phyloP scores from a whole-genome alignment of 1,140 invertebrate genomes.

The Popillia japonica region DNA sequence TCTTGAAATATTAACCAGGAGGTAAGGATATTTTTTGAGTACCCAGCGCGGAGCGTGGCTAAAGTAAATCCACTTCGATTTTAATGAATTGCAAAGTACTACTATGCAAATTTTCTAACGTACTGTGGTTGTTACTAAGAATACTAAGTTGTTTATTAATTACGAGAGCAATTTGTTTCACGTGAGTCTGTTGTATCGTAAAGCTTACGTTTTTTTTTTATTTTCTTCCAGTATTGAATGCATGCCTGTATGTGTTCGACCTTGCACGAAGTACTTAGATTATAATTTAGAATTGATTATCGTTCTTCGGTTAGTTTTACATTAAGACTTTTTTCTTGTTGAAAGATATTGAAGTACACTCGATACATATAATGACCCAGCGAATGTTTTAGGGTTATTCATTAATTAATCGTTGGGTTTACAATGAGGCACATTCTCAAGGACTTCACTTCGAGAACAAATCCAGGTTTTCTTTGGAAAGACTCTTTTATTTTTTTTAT shows the following conservation, averaged over 20 bases:
- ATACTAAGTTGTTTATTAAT: constrained; percentile 30
- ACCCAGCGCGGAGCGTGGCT: constrained; percentile 7
- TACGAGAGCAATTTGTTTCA: constrained; percentile 20
- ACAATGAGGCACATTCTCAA: too few species aligned
- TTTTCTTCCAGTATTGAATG: background rate
- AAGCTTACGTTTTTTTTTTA: background rate
- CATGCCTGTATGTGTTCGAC: background rate
- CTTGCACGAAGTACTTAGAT: background rate
- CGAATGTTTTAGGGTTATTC: too few species aligned
- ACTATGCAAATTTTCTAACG: constrained; percentile 29
- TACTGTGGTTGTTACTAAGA: background rate
- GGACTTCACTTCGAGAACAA: too few species aligned
- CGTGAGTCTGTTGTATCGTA: background rate
- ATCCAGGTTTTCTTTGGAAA: too few species aligned
- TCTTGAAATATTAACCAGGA: constrained; percentile 21
- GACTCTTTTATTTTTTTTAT: too few species aligned
- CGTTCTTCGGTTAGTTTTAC: background rate
- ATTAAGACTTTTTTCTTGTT: background rate
- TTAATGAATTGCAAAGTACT: constrained; percentile 29
- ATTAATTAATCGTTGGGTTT: too few species aligned
- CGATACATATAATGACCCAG: too few species aligned
- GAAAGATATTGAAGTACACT: background rate
- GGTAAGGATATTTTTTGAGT: background rate
- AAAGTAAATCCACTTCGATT: constrained; percentile 18
- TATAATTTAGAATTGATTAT: constrained; percentile 13